These are phyloP conservation scores for Bostrychus sinensis DNA, from an alignment of 2,113 vertebrate species.

Conservation along the genomic window DNA sequence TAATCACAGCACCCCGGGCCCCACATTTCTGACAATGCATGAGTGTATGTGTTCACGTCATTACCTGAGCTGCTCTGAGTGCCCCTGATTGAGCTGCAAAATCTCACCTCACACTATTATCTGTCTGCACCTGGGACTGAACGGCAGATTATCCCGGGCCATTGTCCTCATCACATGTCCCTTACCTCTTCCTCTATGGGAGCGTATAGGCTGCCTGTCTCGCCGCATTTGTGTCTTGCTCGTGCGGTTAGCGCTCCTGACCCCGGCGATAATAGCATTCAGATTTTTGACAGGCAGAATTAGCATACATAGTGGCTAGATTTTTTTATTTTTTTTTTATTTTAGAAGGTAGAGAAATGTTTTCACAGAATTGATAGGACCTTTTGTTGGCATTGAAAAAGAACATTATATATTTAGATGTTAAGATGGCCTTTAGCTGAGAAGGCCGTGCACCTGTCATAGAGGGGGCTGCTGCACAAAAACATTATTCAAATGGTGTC, in stretches of 20 bases:
- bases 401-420: background rate
- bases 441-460: background rate
- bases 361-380: slow-evolving; percentile 25
- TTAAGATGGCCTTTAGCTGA: slow-evolving; percentile 3
- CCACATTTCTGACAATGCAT: too few species aligned
- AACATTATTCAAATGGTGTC: background rate
- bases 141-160: slow-evolving; percentile 41
- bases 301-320: slow-evolving; percentile 71
- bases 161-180: slow-evolving; percentile 42
- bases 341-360: slow-evolving; percentile 23
- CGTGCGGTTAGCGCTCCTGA: slow-evolving; percentile 46
- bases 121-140: slow-evolving; percentile 52
- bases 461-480: background rate
- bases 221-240: background rate
- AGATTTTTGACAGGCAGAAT: slow-evolving; percentile 61
- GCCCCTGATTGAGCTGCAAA: slow-evolving; percentile 41
- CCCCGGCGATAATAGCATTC: slow-evolving; percentile 58
- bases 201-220: background rate
- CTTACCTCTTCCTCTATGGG: background rate
- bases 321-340: slow-evolving; percentile 28
- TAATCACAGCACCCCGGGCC: too few species aligned
- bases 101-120: slow-evolving; percentile 47
- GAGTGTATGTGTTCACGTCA: slow-evolving; percentile 7
- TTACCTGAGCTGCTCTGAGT: too few species aligned
- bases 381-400: slow-evolving; percentile 18